These are phyloP conservation scores for Nephrotoma guestfalica DNA, from an alignment of 2,888 invertebrate species.

Conservation along the genomic window DNA sequence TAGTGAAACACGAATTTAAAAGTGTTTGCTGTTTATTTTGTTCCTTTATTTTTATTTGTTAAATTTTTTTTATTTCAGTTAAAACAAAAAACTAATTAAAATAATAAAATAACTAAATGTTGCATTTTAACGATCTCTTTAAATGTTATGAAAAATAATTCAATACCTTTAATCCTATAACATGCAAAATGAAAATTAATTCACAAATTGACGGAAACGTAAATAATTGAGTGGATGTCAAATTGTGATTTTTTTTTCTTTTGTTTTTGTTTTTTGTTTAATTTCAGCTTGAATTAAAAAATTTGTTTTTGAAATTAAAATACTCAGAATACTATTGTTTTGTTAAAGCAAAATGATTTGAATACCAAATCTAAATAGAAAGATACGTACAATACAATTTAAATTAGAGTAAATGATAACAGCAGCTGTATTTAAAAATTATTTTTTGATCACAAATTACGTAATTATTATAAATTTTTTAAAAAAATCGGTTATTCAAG, in stretches of 20 bases:
- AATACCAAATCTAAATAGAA: neutral
- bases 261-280: neutral
- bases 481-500: neutral
- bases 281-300: neutral
- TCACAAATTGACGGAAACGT: neutral
- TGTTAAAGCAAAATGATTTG: neutral
- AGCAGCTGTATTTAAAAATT: too few species aligned
- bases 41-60: neutral
- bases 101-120: neutral
- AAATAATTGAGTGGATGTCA: neutral
- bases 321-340: neutral
- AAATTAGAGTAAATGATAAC: too few species aligned
- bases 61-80: neutral
- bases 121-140: neutral
- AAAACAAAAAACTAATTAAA: neutral
- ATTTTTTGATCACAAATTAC: neutral
- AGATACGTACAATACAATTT: too few species aligned
- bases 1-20: neutral
- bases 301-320: neutral
- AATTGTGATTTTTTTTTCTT: neutral
- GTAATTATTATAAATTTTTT: too few species aligned
- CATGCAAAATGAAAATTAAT: neutral
- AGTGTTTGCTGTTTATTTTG: neutral
- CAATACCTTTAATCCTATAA: neutral
- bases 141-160: neutral